phyloP scores from a whole-genome alignment of 2,113 vertebrate species.

The Mesocricetus auratus region DNA sequence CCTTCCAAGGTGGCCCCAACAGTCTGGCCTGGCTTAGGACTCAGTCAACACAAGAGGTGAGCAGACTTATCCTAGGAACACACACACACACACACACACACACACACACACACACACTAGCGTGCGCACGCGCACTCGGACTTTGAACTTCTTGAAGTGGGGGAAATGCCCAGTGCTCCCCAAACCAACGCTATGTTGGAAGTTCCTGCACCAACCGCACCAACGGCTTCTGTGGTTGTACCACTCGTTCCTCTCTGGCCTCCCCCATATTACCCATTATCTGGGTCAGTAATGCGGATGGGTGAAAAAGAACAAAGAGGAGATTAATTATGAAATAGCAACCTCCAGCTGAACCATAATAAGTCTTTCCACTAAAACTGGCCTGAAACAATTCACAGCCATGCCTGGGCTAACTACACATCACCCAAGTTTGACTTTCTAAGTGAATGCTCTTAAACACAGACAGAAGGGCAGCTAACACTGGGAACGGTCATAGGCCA shows the following conservation, averaged over 20 bases:
- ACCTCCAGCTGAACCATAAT: constrained; percentile 70
- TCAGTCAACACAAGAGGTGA: not conserved
- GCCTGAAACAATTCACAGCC: not conserved
- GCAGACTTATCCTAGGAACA: not conserved
- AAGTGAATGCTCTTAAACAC: not conserved
- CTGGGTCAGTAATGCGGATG: constrained; percentile 73
- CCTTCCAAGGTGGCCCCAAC: constrained; percentile 24
- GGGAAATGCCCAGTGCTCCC: not conserved
- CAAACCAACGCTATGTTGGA: not conserved
- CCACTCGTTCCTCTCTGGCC: not conserved
- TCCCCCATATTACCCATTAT: constrained; percentile 56
- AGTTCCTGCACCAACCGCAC: not conserved
- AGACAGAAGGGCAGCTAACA: not conserved
- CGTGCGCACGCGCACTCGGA: too few relatives aligned
- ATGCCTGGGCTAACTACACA: fast-evolving
- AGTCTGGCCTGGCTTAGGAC: not conserved
- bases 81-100: too few relatives aligned
- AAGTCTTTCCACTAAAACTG: constrained; percentile 26
- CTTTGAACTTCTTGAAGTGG: not conserved
- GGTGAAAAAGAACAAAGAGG: constrained; percentile 76
- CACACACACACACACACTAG: too few relatives aligned
- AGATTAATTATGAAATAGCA: constrained; percentile 77
- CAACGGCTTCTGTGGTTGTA: not conserved
- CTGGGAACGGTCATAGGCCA: fast-evolving
- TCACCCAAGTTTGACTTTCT: not conserved